Evolutionary conservation across 2,888 invertebrate genomes (phyloP).

Genomic region (Oscheius sp.): DNA sequence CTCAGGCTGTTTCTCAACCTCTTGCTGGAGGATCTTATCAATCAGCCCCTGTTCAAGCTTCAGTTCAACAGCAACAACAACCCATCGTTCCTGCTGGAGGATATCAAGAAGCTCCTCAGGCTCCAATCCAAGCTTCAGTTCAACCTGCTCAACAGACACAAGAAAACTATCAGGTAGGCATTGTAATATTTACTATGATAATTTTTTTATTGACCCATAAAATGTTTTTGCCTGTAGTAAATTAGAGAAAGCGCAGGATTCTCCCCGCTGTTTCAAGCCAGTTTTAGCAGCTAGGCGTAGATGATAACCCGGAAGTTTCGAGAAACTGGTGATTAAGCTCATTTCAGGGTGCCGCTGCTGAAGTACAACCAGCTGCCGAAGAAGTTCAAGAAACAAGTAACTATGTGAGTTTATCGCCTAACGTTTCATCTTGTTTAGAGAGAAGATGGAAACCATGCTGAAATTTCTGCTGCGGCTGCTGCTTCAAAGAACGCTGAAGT

Average conservation of each 20-base stretch:
- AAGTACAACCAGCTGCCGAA: not conserved
- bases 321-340: not conserved
- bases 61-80: conserved; percentile 3
- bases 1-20: not conserved
- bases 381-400: not conserved
- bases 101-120: conserved; percentile 21
- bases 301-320: conserved; percentile 6
- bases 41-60: conserved; percentile 17
- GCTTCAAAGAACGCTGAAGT: conserved; percentile 51
- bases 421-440: too few relatives aligned
- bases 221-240: not conserved
- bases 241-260: not conserved
- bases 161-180: conserved; percentile 12
- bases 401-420: too few relatives aligned
- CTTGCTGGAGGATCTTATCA: not conserved
- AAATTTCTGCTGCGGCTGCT: conserved; percentile 38
- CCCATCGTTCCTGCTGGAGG: conserved; percentile 17
- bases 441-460: conserved; percentile 4
- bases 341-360: conserved; percentile 18
- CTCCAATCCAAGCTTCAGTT: conserved; percentile 5
- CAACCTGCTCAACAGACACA: conserved; percentile 12
- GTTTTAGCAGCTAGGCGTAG: conserved; percentile 11
- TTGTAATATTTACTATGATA: not conserved
- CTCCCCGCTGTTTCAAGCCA: conserved; percentile 22
- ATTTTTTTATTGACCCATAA: not conserved